Base-by-base conservation (phyloP, 2,888 invertebrate genomes). In the Encarsia formosa region DNA sequence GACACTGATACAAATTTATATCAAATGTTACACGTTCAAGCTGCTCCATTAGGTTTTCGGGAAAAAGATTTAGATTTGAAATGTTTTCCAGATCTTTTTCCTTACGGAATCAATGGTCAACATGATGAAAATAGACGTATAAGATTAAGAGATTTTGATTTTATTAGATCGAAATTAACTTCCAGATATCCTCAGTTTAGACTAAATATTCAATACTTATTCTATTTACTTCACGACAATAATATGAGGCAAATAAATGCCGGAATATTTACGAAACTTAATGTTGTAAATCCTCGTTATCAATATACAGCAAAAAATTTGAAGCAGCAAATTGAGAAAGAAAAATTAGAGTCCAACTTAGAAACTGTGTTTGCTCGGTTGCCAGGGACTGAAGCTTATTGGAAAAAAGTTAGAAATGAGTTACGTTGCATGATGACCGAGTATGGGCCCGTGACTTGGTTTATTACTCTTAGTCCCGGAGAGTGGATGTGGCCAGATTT, bases 371-470 rank as follows among this genome's bases (percentile, higher is more conserved):
- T 62, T 45, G 45, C 54, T 15, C 39, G 53, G 29, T 52, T 63
- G 37, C 52, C 58, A 24, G 63, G 63, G 49, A 61, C 61, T 8
- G 41, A 57, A 20, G 59, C 58, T 39, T 61, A 58, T 53, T 59
- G 62, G 60, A 39, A 39, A 43, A 59, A 44, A 51, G 54, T 54
- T 35, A 56, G 55, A 32, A 58, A 51, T 47, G 47, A 63, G 39
- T 42, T 61, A 38, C 18, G 20, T 6, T 63, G 62, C 40, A 61
- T 64, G 64, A 43, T 53, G 8, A 39, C 49, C 6, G 24, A 64
- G 43, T 64, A 64, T 54, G 65, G 63, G 15, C 57, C 62, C 15
- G 61, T 59, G 2, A 63, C 63, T 13, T 54, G n/a, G n/a, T n/a
- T n/a, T n/a, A n/a, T n/a, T n/a, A n/a, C n/a, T n/a, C n/a, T n/a